Percentiles rank a stretch among this genome's conserved stretches.
Evolutionary conservation across 2,113 vertebrate genomes (phyloP).

Genomic region (Turnix velox): DNA sequence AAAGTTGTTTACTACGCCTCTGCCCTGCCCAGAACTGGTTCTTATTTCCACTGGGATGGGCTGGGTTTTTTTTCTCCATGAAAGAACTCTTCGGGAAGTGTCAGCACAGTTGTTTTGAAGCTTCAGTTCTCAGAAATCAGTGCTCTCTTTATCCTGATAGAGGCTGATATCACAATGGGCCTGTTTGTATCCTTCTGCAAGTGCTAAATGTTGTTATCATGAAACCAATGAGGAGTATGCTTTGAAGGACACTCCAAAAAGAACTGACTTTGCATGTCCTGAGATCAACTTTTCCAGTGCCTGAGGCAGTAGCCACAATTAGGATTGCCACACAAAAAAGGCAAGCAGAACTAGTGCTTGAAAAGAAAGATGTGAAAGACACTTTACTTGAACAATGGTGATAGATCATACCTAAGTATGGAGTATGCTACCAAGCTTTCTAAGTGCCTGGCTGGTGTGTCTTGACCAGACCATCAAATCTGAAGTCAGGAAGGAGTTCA

Average conservation of each 20-base stretch:
- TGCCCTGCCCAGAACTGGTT: slow-evolving; percentile 1
- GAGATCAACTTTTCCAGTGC: neutral
- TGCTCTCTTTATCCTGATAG: neutral
- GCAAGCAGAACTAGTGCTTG: neutral
- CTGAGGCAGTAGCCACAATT: neutral
- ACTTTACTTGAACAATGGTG: neutral
- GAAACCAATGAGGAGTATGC: neutral
- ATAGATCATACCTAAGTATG: neutral
- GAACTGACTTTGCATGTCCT: neutral
- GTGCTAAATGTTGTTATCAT: neutral
- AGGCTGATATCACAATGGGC: neutral
- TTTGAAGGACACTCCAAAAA: neutral
- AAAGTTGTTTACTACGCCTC: slow-evolving; percentile 4
- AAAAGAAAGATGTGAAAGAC: neutral
- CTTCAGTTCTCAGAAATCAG: neutral
- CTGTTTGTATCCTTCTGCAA: neutral
- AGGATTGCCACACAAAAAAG: neutral
- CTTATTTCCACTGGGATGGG: neutral
- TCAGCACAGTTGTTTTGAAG: neutral
- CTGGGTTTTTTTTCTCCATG: neutral
- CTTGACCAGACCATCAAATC: neutral
- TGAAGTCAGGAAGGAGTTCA: neutral
- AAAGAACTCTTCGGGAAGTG: neutral
- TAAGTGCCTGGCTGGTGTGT: neutral
- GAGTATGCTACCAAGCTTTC: neutral